Evolutionary conservation across 2,888 invertebrate species (phyloP).

Genomic region (Platycnemis pennipes): DNA sequence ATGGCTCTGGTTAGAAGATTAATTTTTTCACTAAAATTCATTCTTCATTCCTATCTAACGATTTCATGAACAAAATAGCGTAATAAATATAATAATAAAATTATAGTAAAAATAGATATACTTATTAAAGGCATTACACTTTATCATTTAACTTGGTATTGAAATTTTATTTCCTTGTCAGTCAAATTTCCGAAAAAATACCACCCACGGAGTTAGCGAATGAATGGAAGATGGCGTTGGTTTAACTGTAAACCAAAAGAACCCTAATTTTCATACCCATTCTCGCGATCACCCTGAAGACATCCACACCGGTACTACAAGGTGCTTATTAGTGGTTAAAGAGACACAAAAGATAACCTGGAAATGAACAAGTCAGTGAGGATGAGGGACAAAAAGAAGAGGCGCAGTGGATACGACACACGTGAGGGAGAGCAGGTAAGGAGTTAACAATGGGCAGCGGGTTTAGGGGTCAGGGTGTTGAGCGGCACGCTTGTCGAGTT

Average conservation of each 20-base stretch:
- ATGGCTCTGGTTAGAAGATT: too few relatives aligned
- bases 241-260: neutral
- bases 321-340: neutral
- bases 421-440: neutral
- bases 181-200: too few relatives aligned
- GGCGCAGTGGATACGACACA: neutral
- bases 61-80: too few relatives aligned
- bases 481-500: neutral
- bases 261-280: neutral
- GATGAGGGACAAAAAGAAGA: neutral
- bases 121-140: too few relatives aligned
- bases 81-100: too few relatives aligned
- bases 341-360: neutral
- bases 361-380: neutral
- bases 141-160: too few relatives aligned
- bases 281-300: neutral
- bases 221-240: neutral
- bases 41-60: too few relatives aligned
- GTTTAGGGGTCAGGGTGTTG: neutral
- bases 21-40: too few relatives aligned
- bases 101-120: too few relatives aligned
- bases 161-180: too few relatives aligned
- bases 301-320: neutral
- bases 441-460: neutral
- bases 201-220: neutral